Base-by-base conservation (phyloP, 2,888 invertebrate genomes). In the Rhorus exstirpatorius region DNA sequence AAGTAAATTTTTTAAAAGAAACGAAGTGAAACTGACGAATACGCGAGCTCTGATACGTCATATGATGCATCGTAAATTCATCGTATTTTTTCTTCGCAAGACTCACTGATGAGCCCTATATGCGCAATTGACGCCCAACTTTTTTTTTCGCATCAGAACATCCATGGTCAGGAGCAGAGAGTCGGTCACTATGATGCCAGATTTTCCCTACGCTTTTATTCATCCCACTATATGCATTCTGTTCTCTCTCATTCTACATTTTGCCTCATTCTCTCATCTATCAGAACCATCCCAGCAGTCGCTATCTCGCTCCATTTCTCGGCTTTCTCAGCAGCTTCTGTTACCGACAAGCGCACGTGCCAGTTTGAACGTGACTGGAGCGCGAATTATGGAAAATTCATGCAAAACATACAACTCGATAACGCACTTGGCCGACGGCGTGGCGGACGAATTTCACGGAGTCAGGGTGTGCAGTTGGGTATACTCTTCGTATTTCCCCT, bases 371-470 rank as follows among this genome's bases (percentile, higher is more conserved):
- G 87, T 88, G 87, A 88, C 85, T 81, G 75, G 83, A 84, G 83
- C 74, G 74, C 77, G 83, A 87, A 88, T 86, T 83, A 86, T 86
- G 84, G 83, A 81, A 88, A 87, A 85, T 87, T 86, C 81, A 84
- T 84, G 86, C 84, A 81, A 84, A 85, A 84, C 81, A 84, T 85
- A 85, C 83, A 85, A 86, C 82, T 86, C 86, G 84, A 84, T 86
- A 86, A 86, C 81, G 83, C 81, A 86, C 84, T 84, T 76, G 71
- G 77, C 63, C 76, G 49, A 63, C 68, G 68, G 65, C 58, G 76
- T 7, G 19, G 17, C 58, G 35, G 55, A 8, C 55, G 71, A 38
- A 49, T 65, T 41, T 53, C 49, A 19, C 38, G 67, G n/a, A 12
- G 60, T 19, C 65, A 17, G 24, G 26, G 44, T 41, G 19, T 38